Base-by-base conservation (phyloP, 2,888 invertebrate species). In the Peribatodes rhomboidaria region DNA sequence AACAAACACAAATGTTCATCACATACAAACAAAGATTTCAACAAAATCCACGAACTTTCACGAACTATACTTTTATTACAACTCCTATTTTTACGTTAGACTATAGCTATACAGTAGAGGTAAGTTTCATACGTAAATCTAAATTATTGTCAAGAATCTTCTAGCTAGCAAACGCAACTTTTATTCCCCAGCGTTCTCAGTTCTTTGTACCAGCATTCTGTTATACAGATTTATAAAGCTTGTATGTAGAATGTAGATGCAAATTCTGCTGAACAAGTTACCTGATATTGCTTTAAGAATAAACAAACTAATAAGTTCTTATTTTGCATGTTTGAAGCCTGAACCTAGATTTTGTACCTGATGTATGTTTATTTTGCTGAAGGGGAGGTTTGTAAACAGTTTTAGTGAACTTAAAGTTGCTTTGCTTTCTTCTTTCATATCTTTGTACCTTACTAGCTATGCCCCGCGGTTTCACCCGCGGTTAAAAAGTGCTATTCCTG, bases 91-190 rank as follows among this genome's bases (percentile, higher is more conserved):
- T 50, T 58, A 57, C 60, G 39, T 65, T 46, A 56, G 44, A 37
- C 56, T 18, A 57, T 52, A 54, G n/a, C n/a, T n/a, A n/a, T n/a
- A n/a, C n/a, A n/a, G n/a, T n/a, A 47, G 53, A 64, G 61, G 65
- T 64, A 67, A 65, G 61, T 65, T 68, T 61, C 31, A 22, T 9
- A 59, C 63, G 39, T 67, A 70, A 61, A 66, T 68, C 65, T 66
- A 50, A 64, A 68, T 67, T 65, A 68, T 59, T 63, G 61, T 66
- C 68, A 47, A 50, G 65, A 66, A 59, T 61, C 53, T 65, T 64
- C 39, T 39, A 61, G 54, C 52, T 66, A 9, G 61, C 59, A 53
- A 49, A 56, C 47, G 31, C 49, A 60, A 67, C 60, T 67, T 64
- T 65, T 65, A 67, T 59, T 65, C 65, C 62, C 62, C 1, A 35